phyloP scores from a whole-genome alignment of 2,113 vertebrate species.

The Tychaedon coryphoeus region DNA sequence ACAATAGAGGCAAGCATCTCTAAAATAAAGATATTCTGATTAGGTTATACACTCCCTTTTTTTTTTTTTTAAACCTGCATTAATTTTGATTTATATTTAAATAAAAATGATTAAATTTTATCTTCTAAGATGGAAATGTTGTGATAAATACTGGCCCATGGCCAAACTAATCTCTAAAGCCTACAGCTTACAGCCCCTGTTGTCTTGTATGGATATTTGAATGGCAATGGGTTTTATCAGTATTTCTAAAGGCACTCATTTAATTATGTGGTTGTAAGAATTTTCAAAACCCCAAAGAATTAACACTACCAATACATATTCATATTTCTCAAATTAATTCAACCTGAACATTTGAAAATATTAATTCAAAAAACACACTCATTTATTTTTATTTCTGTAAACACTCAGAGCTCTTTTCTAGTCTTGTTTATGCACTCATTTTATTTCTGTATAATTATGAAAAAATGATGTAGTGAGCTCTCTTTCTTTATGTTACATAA shows the following conservation, averaged over 20 bases:
- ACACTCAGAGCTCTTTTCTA: conserved; percentile 40
- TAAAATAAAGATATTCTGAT: conserved; percentile 77
- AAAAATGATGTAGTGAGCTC: background rate
- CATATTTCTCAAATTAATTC: conserved; percentile 80
- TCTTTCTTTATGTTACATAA: conserved; percentile 3
- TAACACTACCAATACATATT: conserved; percentile 81
- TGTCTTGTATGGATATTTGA: conserved; percentile 83
- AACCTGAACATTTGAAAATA: conserved; percentile 79
- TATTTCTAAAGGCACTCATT: conserved; percentile 86
- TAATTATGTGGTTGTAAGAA: conserved; percentile 85
- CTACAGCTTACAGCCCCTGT: conserved; percentile 77
- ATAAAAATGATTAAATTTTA: conserved; percentile 87
- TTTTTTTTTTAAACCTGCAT: conserved; percentile 69
- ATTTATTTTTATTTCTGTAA: conserved; percentile 74
- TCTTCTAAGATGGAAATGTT: conserved; percentile 83
- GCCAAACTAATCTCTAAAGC: conserved; percentile 84
- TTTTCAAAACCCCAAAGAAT: conserved; percentile 85
- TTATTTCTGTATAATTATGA: conserved; percentile 50
- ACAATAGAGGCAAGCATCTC: conserved; percentile 68
- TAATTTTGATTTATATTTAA: conserved; percentile 85
- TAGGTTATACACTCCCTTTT: conserved; percentile 68
- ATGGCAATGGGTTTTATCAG: conserved; percentile 83
- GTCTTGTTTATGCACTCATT: conserved; percentile 7
- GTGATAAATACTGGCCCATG: conserved; percentile 81
- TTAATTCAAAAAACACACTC: conserved; percentile 69